Conservation (phyloP, 2,113 vertebrate genomes). For the Leptobrachium leishanense region DNA sequence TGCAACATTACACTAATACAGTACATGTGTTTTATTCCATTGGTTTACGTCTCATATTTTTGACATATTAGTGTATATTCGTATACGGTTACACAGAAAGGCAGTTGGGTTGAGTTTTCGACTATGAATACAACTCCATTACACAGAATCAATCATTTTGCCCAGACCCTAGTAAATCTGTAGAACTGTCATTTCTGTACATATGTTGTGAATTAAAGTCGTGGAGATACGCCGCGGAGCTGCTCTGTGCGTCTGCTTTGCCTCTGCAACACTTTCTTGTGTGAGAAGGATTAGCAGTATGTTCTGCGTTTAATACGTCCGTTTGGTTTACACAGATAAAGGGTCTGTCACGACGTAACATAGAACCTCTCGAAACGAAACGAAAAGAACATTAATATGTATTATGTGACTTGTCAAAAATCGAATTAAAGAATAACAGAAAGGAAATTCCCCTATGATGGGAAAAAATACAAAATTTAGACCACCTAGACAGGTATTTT, state of each 20-base stretch:
- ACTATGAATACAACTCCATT: not conserved
- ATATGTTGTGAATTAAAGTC: slow-evolving; percentile 2
- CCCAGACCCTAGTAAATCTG: not conserved
- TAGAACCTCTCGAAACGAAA: no score
- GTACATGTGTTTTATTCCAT: no score
- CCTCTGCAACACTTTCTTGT: slow-evolving; percentile 18
- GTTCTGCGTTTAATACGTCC: not conserved
- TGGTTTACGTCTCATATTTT: slow-evolving; percentile 9
- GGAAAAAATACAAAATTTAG: no score
- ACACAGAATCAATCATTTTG: not conserved
- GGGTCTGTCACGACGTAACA: not conserved
- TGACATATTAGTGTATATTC: not conserved
- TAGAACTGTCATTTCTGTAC: not conserved
- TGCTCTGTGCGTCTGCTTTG: slow-evolving; percentile 11
- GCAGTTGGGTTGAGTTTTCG: not conserved
- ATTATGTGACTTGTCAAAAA: no score
- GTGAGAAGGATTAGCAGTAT: not conserved
- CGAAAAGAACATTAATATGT: no score
- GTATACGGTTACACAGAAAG: not conserved
- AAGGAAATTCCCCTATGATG: no score
- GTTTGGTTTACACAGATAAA: not conserved
- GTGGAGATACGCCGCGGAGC: slow-evolving; percentile 1
- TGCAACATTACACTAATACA: no score
- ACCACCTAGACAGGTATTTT: no score
- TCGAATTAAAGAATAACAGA: no score